Base-by-base conservation (phyloP, 2,888 invertebrate species). In the Tetragonula carbonaria region DNA sequence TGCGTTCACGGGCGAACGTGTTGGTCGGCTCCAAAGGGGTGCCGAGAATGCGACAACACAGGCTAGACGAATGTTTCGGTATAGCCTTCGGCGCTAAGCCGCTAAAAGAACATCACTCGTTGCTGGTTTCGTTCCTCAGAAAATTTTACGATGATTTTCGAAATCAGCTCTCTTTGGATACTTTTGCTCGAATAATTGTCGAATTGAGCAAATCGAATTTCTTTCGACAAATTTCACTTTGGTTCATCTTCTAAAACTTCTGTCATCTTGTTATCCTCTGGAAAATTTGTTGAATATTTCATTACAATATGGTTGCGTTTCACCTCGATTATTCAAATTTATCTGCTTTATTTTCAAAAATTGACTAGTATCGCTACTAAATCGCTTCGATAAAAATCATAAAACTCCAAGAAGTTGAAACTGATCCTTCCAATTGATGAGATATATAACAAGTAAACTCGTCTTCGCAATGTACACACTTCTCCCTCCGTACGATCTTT, bases 1-100 rank as follows among this genome's bases (percentile, higher is more conserved):
- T 77, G 57, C 68, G 63, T 59, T 66, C 55, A 28, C 67, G 53
- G 28, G 8, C 62, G 50, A 59, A 23, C 70, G 74, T 21, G 79
- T 33, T 28, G 55, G 33, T 21, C 45, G 2, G 6, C 28, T 5
- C 4, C 45, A 45, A 45, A 8, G 5, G 23, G 53, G 4, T 45
- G 11, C 16, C n/a, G 66, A 21, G 28, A 45, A 45, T 38, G 16
- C 23, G 57, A 23, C n/a, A 28, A 21, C 21, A n/a, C 13, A n/a
- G 55, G 21, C 16, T 11, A 38, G 28, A 50, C 45, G n/a, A 23
- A n/a, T 11, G 23, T 57, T 6, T 57, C 66, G 65, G 8, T 23
- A 28, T 16, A 62, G 45, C 45, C 45, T 45, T 45, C 55, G 18
- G 50, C 45, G 53, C 18, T n/a, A 18, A 14, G 16, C 18, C 45